These are phyloP conservation scores for Pelvicachromis taeniatus DNA, from an alignment of 2,113 vertebrate species.

Conservation along the genomic window DNA sequence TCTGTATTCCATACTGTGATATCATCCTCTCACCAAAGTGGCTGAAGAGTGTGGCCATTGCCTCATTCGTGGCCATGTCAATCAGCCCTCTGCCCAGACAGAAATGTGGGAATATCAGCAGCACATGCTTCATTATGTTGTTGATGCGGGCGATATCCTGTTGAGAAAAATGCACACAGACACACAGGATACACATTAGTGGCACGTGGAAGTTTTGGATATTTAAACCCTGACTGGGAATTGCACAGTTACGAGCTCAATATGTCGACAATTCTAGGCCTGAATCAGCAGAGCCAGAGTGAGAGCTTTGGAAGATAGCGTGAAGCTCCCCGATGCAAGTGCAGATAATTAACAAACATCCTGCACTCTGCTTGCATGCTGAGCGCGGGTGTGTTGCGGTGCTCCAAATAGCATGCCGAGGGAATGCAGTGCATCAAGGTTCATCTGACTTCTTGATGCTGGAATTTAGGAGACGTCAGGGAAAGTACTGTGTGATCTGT, in stretches of 20 bases:
- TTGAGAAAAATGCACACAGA: constrained; percentile 15
- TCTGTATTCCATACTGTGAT: background rate
- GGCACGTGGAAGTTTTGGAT: background rate
- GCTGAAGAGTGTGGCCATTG: constrained; percentile 85
- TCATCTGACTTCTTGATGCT: background rate
- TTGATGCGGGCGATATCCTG: constrained; percentile 88
- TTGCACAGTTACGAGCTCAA: background rate
- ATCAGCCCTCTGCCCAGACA: constrained; percentile 94
- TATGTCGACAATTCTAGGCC: background rate
- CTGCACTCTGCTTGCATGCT: constrained; percentile 1
- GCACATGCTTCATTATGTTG: constrained; percentile 89
- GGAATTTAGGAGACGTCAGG: background rate
- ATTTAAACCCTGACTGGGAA: background rate
- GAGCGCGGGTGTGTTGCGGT: background rate
- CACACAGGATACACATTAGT: background rate
- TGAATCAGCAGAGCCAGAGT: constrained; percentile 1
- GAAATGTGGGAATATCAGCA: constrained; percentile 96
- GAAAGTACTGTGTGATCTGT: constrained; percentile 1
- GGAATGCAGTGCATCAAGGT: background rate
- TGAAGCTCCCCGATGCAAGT: background rate
- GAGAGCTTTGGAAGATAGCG: background rate
- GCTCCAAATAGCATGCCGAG: background rate
- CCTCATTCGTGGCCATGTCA: constrained; percentile 98
- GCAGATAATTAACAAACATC: constrained; percentile 51
- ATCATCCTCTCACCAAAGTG: constrained; percentile 78